phyloP scores from a whole-genome alignment of 1,140 invertebrate species.

The Bilobella aurantiaca region DNA sequence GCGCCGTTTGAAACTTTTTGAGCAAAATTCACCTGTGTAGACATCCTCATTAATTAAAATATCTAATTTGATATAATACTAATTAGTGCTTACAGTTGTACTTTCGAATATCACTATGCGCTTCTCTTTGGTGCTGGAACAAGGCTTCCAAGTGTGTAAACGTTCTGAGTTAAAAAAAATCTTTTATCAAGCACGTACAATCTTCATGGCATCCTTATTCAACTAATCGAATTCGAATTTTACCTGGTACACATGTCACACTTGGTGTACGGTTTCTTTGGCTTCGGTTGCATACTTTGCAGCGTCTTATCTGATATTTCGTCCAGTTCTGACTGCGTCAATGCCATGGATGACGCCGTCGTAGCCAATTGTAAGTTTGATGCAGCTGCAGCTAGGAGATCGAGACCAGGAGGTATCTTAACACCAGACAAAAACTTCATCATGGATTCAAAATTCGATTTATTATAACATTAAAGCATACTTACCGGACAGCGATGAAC shows the following conservation, averaged over 20 bases:
- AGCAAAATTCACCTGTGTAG: slow-evolving; percentile 14
- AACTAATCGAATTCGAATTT: too few species aligned
- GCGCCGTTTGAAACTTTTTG: slow-evolving; percentile 26
- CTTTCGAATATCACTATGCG: slow-evolving; percentile 22
- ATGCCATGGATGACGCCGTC: neutral
- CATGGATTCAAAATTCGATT: neutral
- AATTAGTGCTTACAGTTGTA: slow-evolving; percentile 21
- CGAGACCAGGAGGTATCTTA: slow-evolving; percentile 20
- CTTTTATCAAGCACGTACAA: too few species aligned
- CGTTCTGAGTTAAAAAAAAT: too few species aligned
- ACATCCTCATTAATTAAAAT: slow-evolving; percentile 6
- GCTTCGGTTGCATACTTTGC: slow-evolving; percentile 31
- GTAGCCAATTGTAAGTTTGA: slow-evolving; percentile 5
- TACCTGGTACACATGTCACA: slow-evolving; percentile 33
- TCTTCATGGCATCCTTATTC: too few species aligned
- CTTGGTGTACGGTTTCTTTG: slow-evolving; percentile 28
- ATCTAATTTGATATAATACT: slow-evolving; percentile 15
- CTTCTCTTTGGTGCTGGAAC: slow-evolving; percentile 24
- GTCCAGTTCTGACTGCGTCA: neutral
- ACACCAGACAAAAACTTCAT: neutral
- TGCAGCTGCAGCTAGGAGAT: neutral
- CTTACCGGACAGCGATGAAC: slow-evolving; percentile 14
- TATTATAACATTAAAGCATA: neutral
- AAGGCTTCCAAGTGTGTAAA: slow-evolving; percentile 23
- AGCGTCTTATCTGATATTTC: slow-evolving; percentile 20